Conservation (phyloP, 2,888 invertebrate genomes). For the Ctena decussata region DNA sequence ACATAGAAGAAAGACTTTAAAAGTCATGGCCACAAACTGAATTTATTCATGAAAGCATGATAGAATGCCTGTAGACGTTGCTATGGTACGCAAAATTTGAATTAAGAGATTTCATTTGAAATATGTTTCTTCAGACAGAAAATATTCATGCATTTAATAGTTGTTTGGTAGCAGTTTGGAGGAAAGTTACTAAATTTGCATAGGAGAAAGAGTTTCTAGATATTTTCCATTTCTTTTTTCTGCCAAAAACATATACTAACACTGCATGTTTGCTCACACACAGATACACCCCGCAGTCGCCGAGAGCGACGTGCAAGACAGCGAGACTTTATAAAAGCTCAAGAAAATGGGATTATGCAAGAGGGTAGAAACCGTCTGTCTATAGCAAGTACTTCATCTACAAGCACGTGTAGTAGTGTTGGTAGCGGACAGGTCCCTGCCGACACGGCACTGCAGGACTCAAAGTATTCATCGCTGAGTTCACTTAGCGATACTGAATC, state of each 20-base stretch:
- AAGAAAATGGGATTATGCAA: conserved; percentile 65
- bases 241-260: conserved; percentile 66
- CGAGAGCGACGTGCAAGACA: conserved; percentile 78
- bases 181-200: too few relatives aligned
- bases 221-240: conserved; percentile 6
- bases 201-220: not conserved
- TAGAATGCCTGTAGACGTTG: too few relatives aligned
- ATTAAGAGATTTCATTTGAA: too few relatives aligned
- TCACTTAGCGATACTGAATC: conserved; percentile 74
- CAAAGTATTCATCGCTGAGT: conserved; percentile 72
- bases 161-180: too few relatives aligned
- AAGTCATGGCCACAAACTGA: too few relatives aligned
- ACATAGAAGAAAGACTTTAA: too few relatives aligned
- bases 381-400: conserved; percentile 72
- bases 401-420: conserved; percentile 74
- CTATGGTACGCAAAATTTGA: too few relatives aligned
- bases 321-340: conserved; percentile 78
- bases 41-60: too few relatives aligned
- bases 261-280: conserved; percentile 67
- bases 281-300: conserved; percentile 71
- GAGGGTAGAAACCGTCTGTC: conserved; percentile 71
- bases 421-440: conserved; percentile 40
- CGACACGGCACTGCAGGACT: conserved; percentile 46
- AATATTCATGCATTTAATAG: too few relatives aligned
- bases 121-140: too few relatives aligned